Percentiles rank a stretch among this genome's conserved stretches.
Conservation (phyloP, 2,888 invertebrate species). For the Parnassius apollo region DNA sequence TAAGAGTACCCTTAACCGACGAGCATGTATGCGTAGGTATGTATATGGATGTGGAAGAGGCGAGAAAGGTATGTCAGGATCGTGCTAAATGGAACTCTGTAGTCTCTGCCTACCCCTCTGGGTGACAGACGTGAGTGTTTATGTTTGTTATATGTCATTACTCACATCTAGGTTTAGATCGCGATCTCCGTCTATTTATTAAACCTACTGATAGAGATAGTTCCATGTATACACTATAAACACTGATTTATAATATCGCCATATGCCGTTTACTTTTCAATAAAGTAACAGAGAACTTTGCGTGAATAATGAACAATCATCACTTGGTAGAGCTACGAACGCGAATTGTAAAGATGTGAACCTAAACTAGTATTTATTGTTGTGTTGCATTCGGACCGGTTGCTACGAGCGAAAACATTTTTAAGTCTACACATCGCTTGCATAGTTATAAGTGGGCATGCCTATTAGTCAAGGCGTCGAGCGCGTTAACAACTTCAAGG, state of each 20-base stretch:
- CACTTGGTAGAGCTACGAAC: neutral
- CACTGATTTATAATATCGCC: conserved; percentile 14
- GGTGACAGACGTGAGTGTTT: too few species aligned
- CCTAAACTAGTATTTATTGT: neutral
- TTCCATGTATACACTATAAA: conserved; percentile 9
- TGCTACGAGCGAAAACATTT: neutral
- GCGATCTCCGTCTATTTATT: conserved; percentile 62
- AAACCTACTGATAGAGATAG: conserved; percentile 50
- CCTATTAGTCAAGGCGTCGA: conserved; percentile 56
- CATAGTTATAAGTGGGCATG: conserved; percentile 47
- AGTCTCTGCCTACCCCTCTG: too few species aligned
- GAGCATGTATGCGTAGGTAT: too few species aligned
- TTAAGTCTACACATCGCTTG: conserved; percentile 39
- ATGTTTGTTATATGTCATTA: too few species aligned
- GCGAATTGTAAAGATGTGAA: neutral
- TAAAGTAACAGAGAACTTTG: conserved; percentile 4
- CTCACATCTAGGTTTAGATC: conserved; percentile 48
- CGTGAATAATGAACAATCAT: conserved; percentile 7
- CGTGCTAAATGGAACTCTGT: too few species aligned
- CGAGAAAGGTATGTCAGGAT: too few species aligned
- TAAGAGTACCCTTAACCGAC: too few species aligned
- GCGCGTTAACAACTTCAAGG: conserved; percentile 48
- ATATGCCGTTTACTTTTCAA: conserved; percentile 6
- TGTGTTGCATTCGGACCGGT: neutral
- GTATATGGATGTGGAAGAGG: too few species aligned